Base-by-base conservation (phyloP, 2,888 invertebrate genomes). In the Gasteruption jaculator region DNA sequence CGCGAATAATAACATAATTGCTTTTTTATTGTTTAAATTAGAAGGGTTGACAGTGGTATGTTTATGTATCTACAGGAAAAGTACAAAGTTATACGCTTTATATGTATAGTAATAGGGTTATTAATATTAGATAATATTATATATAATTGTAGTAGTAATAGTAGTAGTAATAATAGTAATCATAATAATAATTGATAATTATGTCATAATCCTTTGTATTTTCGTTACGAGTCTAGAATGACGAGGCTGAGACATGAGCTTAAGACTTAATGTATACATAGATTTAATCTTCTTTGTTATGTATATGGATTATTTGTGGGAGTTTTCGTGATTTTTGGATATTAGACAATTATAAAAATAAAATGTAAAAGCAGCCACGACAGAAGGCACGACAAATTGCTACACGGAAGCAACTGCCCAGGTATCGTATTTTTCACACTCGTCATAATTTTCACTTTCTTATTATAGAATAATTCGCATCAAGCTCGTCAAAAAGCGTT, bases 61-160 rank as follows among this genome's bases (percentile, higher is more conserved):
- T 60, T n/a, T n/a, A n/a, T 53, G 55, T 68, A 68, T 68, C 68
- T 69, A 69, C 68, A 68, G 60, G 57, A 67, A 68, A 65, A 65
- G 64, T 67, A 67, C 62, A 63, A 68, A 64, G 61, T 61, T 63
- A 57, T 63, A 65, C 63, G 61, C 43, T 50, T 54, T 35, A 42
- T 40, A 52, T 54, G 45, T 52, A 56, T 50, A 48, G 40, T 38
- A 53, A 57, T 52, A 43, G n/a, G n/a, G n/a, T n/a, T n/a, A n/a
- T n/a, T n/a, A n/a, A n/a, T n/a, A n/a, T n/a, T 47, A 46, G 49
- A 42, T 54, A 52, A 37, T 46, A 38, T 18, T 48, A 43, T 46
- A 43, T 52, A 49, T 43, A 36, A 38, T 37, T 50, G 44, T 52
- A 37, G 37, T 42, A 43, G 43, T 49, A 51, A 45, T 55, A 48